phyloP scores from a whole-genome alignment of 2,113 vertebrate species.

The Emberiza fucata region DNA sequence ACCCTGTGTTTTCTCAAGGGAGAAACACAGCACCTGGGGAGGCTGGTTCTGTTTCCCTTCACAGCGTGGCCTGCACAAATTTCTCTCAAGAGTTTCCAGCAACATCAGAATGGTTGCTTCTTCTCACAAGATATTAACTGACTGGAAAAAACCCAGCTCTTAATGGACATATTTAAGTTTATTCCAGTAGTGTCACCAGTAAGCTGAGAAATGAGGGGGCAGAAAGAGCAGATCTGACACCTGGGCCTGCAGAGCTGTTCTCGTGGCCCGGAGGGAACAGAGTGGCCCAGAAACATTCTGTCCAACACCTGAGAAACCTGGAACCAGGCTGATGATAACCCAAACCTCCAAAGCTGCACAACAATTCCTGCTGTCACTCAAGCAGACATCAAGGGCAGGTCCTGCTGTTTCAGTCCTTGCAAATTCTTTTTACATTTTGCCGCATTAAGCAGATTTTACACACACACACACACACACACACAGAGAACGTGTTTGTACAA shows the following conservation, averaged over 20 bases:
- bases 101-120: background rate
- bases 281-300: background rate
- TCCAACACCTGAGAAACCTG: background rate
- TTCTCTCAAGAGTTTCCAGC: background rate
- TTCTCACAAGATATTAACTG: background rate
- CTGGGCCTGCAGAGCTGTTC: background rate
- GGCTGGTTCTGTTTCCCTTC: background rate
- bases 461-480: rapidly evolving
- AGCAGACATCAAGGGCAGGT: background rate
- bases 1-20: too few relatives aligned
- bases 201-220: background rate
- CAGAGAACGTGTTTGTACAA: rapidly evolving
- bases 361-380: background rate
- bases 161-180: background rate
- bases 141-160: background rate
- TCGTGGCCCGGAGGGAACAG: rapidly evolving
- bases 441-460: background rate
- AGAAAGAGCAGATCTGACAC: background rate
- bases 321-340: background rate
- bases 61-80: background rate
- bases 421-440: background rate
- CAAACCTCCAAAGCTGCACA: background rate
- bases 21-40: background rate
- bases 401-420: background rate
- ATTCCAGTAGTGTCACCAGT: background rate